A percentile compares a stretch with the other conserved stretches of the same genome.
Conservation (phyloP, 2,797 vertebrate species). For the Euphonia xanthogaster region DNA sequence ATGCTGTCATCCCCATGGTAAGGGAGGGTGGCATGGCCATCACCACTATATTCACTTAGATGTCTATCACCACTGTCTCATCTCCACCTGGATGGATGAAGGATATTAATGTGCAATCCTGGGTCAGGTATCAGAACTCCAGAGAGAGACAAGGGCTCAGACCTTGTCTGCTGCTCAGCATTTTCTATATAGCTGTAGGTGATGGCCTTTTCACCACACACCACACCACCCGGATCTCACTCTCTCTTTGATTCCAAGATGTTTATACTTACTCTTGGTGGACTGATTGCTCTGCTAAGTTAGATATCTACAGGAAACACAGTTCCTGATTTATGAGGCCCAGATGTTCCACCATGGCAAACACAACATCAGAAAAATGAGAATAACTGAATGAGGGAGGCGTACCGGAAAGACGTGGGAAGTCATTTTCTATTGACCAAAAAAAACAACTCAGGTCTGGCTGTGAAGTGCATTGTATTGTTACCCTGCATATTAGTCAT, state of each 20-base stretch:
- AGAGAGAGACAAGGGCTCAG: background rate
- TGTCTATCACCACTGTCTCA: background rate
- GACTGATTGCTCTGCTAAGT: background rate
- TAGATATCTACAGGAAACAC: background rate
- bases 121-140: background rate
- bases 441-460: background rate
- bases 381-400: background rate
- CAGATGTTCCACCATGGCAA: background rate
- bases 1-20: background rate
- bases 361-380: background rate
- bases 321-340: background rate
- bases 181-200: background rate
- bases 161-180: fast-evolving
- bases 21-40: background rate
- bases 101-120: background rate
- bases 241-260: background rate
- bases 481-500: conserved; percentile 17
- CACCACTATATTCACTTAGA: background rate
- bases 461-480: conserved; percentile 13
- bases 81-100: background rate
- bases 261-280: background rate
- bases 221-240: background rate
- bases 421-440: conserved; percentile 8
- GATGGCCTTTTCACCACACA: background rate
- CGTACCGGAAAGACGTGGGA: background rate